Conservation (phyloP, 2,113 vertebrate genomes). For the Callospermophilus lateralis region DNA sequence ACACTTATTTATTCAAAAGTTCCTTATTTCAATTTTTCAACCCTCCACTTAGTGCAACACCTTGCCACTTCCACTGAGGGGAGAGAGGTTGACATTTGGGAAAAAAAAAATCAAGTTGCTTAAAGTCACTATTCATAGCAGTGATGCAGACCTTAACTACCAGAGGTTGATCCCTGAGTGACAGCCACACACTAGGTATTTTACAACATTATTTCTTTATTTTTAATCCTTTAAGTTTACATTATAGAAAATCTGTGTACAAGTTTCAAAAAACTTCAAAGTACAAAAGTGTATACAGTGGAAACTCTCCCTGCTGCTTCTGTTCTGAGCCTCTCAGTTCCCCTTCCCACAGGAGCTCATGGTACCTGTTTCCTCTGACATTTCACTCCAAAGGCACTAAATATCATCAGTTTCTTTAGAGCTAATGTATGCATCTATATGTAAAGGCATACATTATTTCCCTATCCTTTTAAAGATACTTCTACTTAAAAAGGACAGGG, state of each 20-base stretch:
- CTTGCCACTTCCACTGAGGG: not conserved
- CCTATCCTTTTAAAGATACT: not conserved
- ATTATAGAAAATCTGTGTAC: not conserved
- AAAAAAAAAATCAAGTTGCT: not conserved
- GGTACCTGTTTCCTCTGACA: not conserved
- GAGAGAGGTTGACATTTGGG: not conserved
- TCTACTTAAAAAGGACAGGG: not conserved
- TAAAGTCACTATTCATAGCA: not conserved
- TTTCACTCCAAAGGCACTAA: not conserved
- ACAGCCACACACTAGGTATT: not conserved
- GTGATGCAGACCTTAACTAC: not conserved
- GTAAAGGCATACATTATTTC: not conserved
- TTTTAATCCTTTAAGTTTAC: not conserved
- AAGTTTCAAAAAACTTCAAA: constrained; percentile 17
- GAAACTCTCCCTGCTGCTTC: not conserved
- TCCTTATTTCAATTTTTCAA: not conserved
- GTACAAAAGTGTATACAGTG: not conserved
- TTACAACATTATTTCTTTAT: not conserved
- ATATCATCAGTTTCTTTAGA: constrained; percentile 4
- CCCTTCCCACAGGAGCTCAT: not conserved
- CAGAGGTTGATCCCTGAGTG: not conserved
- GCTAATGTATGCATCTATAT: not conserved
- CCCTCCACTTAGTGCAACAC: not conserved
- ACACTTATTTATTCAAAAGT: not conserved
- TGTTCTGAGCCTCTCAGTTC: not conserved